Percentiles rank a stretch among this genome's conserved stretches.
Evolutionary conservation across 2,113 vertebrate genomes (phyloP).

Genomic region (cat (Felis catus)): DNA sequence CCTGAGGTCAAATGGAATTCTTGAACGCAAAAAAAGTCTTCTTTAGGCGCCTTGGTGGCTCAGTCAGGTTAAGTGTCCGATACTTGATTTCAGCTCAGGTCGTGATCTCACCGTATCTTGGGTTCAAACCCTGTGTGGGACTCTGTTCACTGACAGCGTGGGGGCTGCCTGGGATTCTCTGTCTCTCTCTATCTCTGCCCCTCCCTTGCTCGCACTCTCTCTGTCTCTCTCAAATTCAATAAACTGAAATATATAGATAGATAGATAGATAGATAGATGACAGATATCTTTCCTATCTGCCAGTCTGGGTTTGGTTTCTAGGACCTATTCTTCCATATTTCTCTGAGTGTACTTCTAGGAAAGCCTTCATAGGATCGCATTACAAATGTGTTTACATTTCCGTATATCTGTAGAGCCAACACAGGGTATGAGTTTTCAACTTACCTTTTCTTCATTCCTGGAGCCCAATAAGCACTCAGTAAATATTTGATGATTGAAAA

Average conservation of each 20-base stretch:
- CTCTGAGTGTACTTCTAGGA: not conserved
- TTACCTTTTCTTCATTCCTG: not conserved
- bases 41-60: too few relatives aligned
- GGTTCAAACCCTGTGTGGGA: too few relatives aligned
- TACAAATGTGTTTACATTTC: not conserved
- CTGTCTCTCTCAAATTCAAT: too few relatives aligned
- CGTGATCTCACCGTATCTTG: too few relatives aligned
- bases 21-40: not conserved
- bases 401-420: not conserved
- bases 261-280: too few relatives aligned
- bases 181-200: too few relatives aligned
- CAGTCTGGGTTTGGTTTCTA: not conserved
- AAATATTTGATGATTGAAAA: slow-evolving; percentile 1
- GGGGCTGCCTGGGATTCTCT: too few relatives aligned
- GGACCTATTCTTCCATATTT: not conserved
- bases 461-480: not conserved
- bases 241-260: too few relatives aligned
- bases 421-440: not conserved
- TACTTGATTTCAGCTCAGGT: too few relatives aligned
- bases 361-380: not conserved
- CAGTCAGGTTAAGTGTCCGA: too few relatives aligned
- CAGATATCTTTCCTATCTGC: not conserved
- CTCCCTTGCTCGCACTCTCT: too few relatives aligned
- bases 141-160: too few relatives aligned
- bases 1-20: not conserved